These are phyloP conservation scores for Lathronympha strigana DNA, from an alignment of 2,888 invertebrate genomes.

Conservation along the genomic window DNA sequence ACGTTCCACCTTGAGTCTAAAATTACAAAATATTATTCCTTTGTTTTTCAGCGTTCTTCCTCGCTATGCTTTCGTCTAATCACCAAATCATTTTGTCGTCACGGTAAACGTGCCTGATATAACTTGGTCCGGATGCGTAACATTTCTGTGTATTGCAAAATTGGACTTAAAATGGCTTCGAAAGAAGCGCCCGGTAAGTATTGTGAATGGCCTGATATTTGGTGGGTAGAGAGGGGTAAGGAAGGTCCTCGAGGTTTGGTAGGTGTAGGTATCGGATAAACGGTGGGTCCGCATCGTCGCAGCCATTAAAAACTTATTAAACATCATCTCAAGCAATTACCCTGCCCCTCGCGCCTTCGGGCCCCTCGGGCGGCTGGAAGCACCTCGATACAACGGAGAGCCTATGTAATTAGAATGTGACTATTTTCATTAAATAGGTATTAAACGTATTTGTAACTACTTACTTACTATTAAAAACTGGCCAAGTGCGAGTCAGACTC, in stretches of 20 bases:
- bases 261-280: conserved; percentile 68
- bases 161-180: neutral
- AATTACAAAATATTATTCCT: neutral
- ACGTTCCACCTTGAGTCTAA: neutral
- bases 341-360: conserved; percentile 60
- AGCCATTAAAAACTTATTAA: conserved; percentile 88
- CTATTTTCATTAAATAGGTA: neutral
- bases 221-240: conserved; percentile 34
- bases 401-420: conserved; percentile 11
- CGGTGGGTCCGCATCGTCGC: conserved; percentile 71
- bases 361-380: conserved; percentile 2
- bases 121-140: neutral
- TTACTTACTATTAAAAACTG: too few species aligned
- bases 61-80: conserved; percentile 3
- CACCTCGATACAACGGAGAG: conserved; percentile 41
- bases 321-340: conserved; percentile 87
- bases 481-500: too few species aligned
- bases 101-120: neutral
- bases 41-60: neutral
- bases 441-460: neutral
- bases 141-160: neutral
- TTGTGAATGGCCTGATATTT: conserved; percentile 11
- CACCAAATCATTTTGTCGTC: neutral
- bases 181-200: neutral
- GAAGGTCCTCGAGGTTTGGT: conserved; percentile 54